Percentiles rank a stretch among this genome's conserved stretches.
phyloP scores from a whole-genome alignment of 2,888 invertebrate genomes.

The Noctua fimbriata region DNA sequence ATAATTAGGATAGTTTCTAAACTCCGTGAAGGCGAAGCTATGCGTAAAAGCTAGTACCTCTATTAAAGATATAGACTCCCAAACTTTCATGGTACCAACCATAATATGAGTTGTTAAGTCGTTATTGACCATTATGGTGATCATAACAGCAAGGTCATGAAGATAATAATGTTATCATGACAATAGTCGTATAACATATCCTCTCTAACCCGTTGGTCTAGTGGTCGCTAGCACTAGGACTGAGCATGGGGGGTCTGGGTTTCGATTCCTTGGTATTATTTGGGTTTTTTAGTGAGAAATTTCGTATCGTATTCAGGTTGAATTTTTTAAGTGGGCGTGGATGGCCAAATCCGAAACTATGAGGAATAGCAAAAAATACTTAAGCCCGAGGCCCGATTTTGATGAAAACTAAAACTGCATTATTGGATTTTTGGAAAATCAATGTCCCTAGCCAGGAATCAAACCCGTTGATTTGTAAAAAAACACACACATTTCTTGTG shows the following conservation, averaged over 20 bases:
- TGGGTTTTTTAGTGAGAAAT: neutral
- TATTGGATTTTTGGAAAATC: too few relatives aligned
- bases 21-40: neutral
- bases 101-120: conserved; percentile 3
- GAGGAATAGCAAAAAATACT: too few relatives aligned
- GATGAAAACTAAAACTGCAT: too few relatives aligned
- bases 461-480: too few relatives aligned
- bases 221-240: neutral
- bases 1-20: neutral
- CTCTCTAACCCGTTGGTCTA: neutral
- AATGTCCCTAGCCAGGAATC: too few relatives aligned
- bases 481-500: too few relatives aligned
- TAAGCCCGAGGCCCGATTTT: too few relatives aligned
- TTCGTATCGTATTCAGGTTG: neutral
- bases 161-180: conserved; percentile 4
- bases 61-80: conserved; percentile 20
- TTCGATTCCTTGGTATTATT: neutral
- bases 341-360: too few relatives aligned
- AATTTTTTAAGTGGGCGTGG: too few relatives aligned
- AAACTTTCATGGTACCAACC: conserved; percentile 29
- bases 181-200: neutral
- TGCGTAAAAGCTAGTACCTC: neutral
- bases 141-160: neutral
- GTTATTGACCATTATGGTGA: conserved; percentile 18
- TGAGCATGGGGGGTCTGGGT: neutral